phyloP scores from a whole-genome alignment of 2,113 vertebrate species.

The Oryzias celebensis region DNA sequence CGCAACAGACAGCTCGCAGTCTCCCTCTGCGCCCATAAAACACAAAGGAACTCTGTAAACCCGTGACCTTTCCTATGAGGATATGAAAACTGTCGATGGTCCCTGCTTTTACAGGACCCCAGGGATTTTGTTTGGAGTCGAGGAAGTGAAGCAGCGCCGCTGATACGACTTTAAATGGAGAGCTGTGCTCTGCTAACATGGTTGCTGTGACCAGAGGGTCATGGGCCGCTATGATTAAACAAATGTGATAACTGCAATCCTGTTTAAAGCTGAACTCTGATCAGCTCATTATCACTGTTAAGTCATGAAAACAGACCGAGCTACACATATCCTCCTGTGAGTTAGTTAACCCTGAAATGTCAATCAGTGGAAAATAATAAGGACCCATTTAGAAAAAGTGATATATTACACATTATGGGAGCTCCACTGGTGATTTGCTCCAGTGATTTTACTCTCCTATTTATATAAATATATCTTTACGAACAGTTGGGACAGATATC shows the following conservation, averaged over 20 bases:
- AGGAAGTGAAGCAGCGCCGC: slow-evolving; percentile 48
- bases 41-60: slow-evolving; percentile 71
- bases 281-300: neutral
- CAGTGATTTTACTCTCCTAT: slow-evolving; percentile 9
- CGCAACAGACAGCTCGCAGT: slow-evolving; percentile 44
- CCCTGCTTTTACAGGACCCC: slow-evolving; percentile 59
- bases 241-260: slow-evolving; percentile 8
- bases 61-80: slow-evolving; percentile 62
- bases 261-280: slow-evolving; percentile 28
- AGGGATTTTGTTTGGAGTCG: slow-evolving; percentile 48
- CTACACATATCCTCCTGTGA: slow-evolving; percentile 16
- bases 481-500: neutral
- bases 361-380: slow-evolving; percentile 14
- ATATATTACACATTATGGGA: slow-evolving; percentile 22
- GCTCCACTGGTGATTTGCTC: slow-evolving; percentile 6
- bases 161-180: slow-evolving; percentile 62
- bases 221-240: slow-evolving; percentile 26
- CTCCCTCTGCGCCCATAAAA: slow-evolving; percentile 67
- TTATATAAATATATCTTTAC: too few relatives aligned
- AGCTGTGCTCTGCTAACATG: slow-evolving; percentile 11
- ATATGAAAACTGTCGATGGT: slow-evolving; percentile 70
- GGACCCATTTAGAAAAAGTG: slow-evolving; percentile 7
- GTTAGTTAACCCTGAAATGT: slow-evolving; percentile 26
- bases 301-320: neutral
- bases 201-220: slow-evolving; percentile 35